phyloP scores from a whole-genome alignment of 2,113 vertebrate genomes.

The Saiga tatarica region DNA sequence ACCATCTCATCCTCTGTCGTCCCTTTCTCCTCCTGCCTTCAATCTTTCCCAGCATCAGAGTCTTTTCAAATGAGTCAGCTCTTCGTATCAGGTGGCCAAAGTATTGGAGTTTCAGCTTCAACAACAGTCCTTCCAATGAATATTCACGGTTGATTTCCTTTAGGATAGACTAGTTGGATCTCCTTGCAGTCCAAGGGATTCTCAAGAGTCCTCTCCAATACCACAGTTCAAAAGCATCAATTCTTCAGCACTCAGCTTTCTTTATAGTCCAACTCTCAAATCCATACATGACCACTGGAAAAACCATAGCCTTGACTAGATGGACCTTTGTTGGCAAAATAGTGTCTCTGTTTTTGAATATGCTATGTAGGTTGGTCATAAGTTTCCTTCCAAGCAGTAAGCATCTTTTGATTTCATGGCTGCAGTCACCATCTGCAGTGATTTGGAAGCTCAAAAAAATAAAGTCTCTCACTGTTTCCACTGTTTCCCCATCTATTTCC shows the following conservation, averaged over 20 bases:
- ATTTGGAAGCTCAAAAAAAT: background rate
- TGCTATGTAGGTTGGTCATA: background rate
- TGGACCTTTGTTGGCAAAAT: background rate
- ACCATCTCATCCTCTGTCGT: background rate
- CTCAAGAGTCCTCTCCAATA: background rate
- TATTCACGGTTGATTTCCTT: background rate
- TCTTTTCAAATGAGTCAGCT: background rate
- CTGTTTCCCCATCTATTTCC: background rate
- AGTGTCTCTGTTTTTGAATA: background rate
- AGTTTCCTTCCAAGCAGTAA: background rate
- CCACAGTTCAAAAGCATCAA: background rate
- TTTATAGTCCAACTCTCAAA: background rate
- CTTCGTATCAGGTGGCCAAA: background rate
- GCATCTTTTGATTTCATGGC: background rate
- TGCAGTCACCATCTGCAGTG: background rate
- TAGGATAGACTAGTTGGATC: background rate
- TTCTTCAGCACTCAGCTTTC: rapidly evolving
- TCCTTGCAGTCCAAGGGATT: background rate
- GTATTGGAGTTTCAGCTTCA: background rate
- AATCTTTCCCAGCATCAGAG: background rate
- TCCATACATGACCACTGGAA: background rate
- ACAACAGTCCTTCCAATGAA: background rate
- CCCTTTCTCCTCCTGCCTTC: background rate
- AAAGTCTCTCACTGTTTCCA: background rate
- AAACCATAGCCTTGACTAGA: background rate